Conservation (phyloP, 2,888 invertebrate genomes). For the Pristionchus exspectatus region DNA sequence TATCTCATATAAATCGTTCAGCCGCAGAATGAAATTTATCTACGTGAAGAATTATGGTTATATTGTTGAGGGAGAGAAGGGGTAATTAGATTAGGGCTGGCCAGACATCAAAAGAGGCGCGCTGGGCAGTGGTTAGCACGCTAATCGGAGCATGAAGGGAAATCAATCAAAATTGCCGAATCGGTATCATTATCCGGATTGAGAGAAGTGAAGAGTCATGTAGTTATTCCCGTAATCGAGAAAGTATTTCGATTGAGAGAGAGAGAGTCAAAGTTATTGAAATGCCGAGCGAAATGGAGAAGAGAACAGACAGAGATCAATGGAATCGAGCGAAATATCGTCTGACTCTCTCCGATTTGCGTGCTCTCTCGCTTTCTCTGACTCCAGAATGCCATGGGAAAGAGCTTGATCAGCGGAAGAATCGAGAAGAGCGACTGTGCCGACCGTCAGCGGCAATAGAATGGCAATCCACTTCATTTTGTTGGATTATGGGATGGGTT, state of each 20-base stretch:
- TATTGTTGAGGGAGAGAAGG: too few species aligned
- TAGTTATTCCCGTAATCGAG: background rate
- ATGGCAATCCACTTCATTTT: background rate
- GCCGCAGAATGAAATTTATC: too few species aligned
- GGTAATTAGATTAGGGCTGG: background rate
- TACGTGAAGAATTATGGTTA: too few species aligned
- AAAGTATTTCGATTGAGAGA: background rate
- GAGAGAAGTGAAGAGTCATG: background rate
- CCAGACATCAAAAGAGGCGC: background rate
- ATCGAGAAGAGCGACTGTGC: background rate
- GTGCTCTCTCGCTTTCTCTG: background rate
- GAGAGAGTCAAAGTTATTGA: conserved; percentile 13
- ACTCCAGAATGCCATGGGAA: background rate
- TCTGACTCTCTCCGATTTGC: background rate
- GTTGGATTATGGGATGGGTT: background rate
- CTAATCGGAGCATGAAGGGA: background rate
- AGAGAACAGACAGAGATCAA: conserved; percentile 31
- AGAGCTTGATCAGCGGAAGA: background rate
- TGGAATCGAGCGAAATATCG: background rate
- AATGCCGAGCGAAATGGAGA: background rate
- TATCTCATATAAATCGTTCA: too few species aligned
- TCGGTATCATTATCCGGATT: conserved; percentile 25
- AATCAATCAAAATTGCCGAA: background rate
- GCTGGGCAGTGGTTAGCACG: background rate
- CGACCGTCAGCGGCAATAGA: background rate